Percentiles rank a stretch among this genome's conserved stretches.
phyloP scores from a whole-genome alignment of 2,113 vertebrate genomes.

The Lagenorhynchus albirostris region DNA sequence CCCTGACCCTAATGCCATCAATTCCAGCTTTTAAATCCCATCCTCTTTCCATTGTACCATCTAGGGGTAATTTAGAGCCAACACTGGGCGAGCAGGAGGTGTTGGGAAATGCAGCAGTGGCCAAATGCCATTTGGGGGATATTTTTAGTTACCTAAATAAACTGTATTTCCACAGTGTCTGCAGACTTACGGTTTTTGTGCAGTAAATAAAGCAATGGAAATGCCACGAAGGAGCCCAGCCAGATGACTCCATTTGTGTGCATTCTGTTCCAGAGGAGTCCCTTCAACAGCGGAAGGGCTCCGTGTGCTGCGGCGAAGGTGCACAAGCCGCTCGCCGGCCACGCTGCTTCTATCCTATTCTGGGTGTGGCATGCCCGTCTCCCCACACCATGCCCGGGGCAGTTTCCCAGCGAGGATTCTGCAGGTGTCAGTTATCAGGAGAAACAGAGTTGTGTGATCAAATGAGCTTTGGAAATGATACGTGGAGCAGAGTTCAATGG shows the following conservation, averaged over 20 bases:
- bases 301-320: not conserved
- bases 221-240: constrained; percentile 39
- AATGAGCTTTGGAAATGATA: not conserved
- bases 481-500: not conserved
- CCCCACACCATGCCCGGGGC: not conserved
- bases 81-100: not conserved
- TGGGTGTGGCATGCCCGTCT: not conserved
- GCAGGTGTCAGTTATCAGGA: not conserved
- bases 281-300: constrained; percentile 6
- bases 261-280: constrained; percentile 18
- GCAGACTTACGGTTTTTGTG: constrained; percentile 61
- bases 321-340: not conserved
- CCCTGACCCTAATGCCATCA: not conserved
- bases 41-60: not conserved
- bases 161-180: constrained; percentile 51
- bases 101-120: constrained; percentile 42
- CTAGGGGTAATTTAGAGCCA: not conserved
- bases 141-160: constrained; percentile 72
- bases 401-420: not conserved
- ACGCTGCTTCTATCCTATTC: not conserved
- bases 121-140: constrained; percentile 54
- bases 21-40: not conserved
- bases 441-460: not conserved
- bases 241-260: constrained; percentile 52
- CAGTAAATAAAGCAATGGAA: constrained; percentile 60